phyloP scores from a whole-genome alignment of 1,140 invertebrate genomes.

The Aphidius ervi region DNA sequence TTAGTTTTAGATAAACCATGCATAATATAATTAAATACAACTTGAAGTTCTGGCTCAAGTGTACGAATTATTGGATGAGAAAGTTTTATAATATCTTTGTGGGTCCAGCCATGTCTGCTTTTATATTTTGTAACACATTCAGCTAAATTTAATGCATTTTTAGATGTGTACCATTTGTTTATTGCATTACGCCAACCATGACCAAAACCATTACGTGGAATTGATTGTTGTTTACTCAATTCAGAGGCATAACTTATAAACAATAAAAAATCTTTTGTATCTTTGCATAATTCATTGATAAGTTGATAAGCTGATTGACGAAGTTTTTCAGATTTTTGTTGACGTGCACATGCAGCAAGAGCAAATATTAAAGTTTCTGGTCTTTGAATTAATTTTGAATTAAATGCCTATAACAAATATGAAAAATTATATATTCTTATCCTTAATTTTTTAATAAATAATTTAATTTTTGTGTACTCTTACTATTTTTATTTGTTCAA shows the following conservation, averaged over 20 bases:
- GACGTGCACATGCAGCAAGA: conserved; percentile 55
- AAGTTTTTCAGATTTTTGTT: conserved; percentile 45
- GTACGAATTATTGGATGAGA: conserved; percentile 48
- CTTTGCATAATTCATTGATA: conserved; percentile 40
- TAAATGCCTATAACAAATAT: conserved; percentile 38
- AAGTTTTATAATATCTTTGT: conserved; percentile 65
- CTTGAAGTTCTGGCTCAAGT: conserved; percentile 18
- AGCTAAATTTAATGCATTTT: conserved; percentile 57
- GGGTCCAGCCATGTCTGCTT: conserved; percentile 62
- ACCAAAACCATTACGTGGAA: conserved; percentile 55
- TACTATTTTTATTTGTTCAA: conserved; percentile 53
- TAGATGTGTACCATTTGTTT: conserved; percentile 59
- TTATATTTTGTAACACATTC: conserved; percentile 61
- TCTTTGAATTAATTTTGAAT: conserved; percentile 53
- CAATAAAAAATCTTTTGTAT: conserved; percentile 57
- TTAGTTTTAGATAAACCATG: conserved; percentile 53
- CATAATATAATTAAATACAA: conserved; percentile 57
- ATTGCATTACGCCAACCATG: conserved; percentile 60
- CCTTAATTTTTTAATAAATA: neutral
- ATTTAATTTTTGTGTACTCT: no score
- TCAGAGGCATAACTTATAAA: conserved; percentile 59
- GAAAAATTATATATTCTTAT: conserved; percentile 10
- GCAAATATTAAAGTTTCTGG: conserved; percentile 59
- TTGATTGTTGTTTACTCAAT: conserved; percentile 40
- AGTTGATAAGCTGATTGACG: conserved; percentile 52